A percentile compares a stretch with the other conserved stretches of the same genome.
These are phyloP conservation scores for Arnoldichthys spilopterus DNA, from an alignment of 2,797 vertebrate genomes.

Conservation along the genomic window DNA sequence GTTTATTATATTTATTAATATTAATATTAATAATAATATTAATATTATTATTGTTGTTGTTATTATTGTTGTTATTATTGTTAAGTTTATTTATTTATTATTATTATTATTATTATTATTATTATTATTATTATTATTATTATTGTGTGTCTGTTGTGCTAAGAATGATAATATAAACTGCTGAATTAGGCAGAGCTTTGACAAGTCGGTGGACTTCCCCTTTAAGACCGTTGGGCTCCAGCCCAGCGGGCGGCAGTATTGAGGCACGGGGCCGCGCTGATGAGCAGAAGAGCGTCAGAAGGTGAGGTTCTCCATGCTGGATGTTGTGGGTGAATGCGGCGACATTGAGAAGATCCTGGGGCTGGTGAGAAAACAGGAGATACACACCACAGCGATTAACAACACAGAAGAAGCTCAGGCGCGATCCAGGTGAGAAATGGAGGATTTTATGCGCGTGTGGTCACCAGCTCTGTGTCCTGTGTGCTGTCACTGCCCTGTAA, in stretches of 20 bases:
- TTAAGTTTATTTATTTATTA: too few species aligned
- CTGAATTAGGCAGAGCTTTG: neutral
- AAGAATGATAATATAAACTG: too few species aligned
- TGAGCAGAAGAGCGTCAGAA: neutral
- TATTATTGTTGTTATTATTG: too few species aligned
- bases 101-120: too few species aligned
- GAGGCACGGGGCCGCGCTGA: too few species aligned
- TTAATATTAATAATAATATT: too few species aligned
- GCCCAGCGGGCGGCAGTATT: constrained; percentile 12
- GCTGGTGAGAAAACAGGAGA: neutral
- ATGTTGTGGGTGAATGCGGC: neutral
- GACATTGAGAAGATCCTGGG: constrained; percentile 11
- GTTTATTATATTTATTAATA: too few species aligned
- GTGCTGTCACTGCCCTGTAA: neutral
- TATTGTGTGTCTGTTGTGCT: too few species aligned
- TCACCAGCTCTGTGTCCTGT: neutral
- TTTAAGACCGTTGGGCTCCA: neutral
- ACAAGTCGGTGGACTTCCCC: neutral
- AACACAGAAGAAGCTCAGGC: too few species aligned
- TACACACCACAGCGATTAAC: too few species aligned
- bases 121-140: too few species aligned
- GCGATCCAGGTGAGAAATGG: neutral
- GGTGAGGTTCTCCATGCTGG: constrained; percentile 2
- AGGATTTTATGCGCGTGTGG: neutral
- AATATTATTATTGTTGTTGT: too few species aligned